phyloP scores from a whole-genome alignment of 2,888 invertebrate genomes.

The Pseudococcus longispinus region DNA sequence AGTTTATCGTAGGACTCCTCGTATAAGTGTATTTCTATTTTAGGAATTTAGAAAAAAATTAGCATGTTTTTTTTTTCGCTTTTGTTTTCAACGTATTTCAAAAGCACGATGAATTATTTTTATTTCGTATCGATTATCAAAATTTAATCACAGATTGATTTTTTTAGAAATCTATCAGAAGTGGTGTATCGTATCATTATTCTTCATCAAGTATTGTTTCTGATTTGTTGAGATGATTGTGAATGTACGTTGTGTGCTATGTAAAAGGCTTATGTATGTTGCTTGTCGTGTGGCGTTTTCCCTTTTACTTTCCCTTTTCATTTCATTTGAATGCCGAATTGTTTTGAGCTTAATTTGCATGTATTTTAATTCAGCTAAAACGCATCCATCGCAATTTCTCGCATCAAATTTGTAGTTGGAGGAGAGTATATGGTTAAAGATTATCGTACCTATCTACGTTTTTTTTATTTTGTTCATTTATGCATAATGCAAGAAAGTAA shows the following conservation, averaged over 20 bases:
- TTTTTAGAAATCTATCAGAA: background rate
- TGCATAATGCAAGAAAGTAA: background rate
- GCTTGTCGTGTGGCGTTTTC: background rate
- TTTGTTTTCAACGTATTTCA: too few relatives aligned
- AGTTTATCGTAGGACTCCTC: background rate
- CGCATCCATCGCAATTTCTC: background rate
- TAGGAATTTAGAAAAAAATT: too few relatives aligned
- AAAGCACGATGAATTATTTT: background rate
- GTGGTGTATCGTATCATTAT: background rate
- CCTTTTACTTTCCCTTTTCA: background rate
- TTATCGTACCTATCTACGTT: background rate
- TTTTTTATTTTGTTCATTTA: background rate
- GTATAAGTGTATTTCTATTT: background rate
- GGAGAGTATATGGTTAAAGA: background rate
- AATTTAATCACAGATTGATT: background rate
- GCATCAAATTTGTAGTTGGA: background rate
- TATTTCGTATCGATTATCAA: background rate
- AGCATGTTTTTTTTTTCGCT: too few relatives aligned
- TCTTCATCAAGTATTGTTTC: background rate
- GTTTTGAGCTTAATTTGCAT: background rate
- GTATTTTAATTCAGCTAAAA: background rate
- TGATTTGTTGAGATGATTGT: background rate
- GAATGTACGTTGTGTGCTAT: background rate
- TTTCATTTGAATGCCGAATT: background rate
- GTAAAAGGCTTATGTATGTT: background rate